These are phyloP conservation scores for Vanessa atalanta DNA, from an alignment of 1,140 invertebrate species.

Conservation along the genomic window DNA sequence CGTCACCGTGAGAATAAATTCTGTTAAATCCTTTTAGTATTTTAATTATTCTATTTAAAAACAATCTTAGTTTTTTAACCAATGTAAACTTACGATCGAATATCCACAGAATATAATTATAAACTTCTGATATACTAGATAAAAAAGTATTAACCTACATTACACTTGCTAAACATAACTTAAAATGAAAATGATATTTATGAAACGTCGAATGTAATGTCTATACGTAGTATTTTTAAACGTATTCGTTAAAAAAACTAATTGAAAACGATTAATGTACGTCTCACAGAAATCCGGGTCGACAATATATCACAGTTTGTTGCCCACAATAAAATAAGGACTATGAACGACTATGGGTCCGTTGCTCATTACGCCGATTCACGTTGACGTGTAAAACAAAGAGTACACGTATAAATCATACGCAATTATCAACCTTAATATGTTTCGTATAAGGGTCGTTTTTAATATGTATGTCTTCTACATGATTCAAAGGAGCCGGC, in stretches of 20 bases:
- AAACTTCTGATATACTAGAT: no score
- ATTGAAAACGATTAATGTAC: slow-evolving; percentile 42
- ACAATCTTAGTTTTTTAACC: no score
- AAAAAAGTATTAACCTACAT: no score
- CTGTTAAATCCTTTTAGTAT: background rate
- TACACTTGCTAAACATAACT: no score
- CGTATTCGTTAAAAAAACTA: slow-evolving; percentile 16
- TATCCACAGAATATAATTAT: no score
- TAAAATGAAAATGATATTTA: no score
- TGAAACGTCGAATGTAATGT: no score
- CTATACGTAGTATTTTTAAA: background rate
- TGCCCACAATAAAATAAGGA: slow-evolving; percentile 22
- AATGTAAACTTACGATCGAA: no score
- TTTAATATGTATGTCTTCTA: background rate
- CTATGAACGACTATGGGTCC: slow-evolving; percentile 19
- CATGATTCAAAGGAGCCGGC: slow-evolving; percentile 52
- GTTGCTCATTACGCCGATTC: slow-evolving; percentile 55
- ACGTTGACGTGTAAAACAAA: slow-evolving; percentile 63
- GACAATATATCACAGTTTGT: slow-evolving; percentile 47
- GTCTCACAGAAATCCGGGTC: slow-evolving; percentile 28
- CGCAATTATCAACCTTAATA: slow-evolving; percentile 4
- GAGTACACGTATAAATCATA: background rate
- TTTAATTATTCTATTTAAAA: background rate
- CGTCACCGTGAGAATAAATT: slow-evolving; percentile 10
- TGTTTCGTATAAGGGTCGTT: background rate